Evolutionary conservation across 2,888 invertebrate genomes (phyloP).

Genomic region (Branchellion lobata): DNA sequence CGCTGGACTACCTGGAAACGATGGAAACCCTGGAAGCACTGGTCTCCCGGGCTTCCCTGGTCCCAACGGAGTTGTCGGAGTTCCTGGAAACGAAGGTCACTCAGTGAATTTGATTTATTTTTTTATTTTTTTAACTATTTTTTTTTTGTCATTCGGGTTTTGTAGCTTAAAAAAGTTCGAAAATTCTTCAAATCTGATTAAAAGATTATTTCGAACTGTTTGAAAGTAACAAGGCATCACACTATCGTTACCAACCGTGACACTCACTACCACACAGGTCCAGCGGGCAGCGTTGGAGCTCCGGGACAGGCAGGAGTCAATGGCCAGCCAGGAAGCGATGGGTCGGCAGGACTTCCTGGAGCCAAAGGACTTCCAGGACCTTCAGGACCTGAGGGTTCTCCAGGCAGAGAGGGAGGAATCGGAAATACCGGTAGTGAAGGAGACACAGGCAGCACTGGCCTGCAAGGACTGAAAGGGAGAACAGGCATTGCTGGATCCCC

Average conservation of each 20-base stretch:
- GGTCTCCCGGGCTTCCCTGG: constrained; percentile 23
- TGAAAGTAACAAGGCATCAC: no score
- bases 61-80: background rate
- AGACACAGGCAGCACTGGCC: constrained; percentile 35
- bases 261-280: constrained; percentile 24
- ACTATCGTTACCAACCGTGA: no score
- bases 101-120: background rate
- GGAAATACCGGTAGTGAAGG: constrained; percentile 41
- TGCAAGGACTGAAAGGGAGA: constrained; percentile 42
- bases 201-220: no score
- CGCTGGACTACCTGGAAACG: constrained; percentile 41
- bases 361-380: constrained; percentile 32
- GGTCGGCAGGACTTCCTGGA: background rate
- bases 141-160: no score
- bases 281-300: constrained; percentile 38
- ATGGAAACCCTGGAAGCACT: constrained; percentile 38
- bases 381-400: constrained; percentile 35
- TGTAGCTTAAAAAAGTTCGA: no score
- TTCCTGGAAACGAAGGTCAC: background rate
- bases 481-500: constrained; percentile 41
- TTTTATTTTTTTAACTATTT: background rate
- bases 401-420: constrained; percentile 34
- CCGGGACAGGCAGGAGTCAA: constrained; percentile 40
- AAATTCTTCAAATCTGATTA: no score
- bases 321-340: constrained; percentile 5